Evolutionary conservation across 2,113 vertebrate genomes (phyloP), one percentile per base, ranked within the genome.

Genomic region (Bagarius yarrelli): DNA sequence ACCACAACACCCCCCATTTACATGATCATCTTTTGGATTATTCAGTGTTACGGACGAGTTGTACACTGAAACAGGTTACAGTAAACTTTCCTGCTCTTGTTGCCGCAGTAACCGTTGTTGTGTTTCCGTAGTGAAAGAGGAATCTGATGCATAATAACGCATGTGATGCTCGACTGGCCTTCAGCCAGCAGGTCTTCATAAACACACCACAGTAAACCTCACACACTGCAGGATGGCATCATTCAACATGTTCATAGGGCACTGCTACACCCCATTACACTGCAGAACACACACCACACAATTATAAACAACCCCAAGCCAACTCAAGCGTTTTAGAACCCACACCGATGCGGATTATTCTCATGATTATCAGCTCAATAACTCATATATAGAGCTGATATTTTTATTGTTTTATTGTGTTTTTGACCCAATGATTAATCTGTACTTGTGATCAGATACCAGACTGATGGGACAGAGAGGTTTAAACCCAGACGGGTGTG

Each of bases 91-190:
- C 30, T 52, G 2, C 0, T 21, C 18, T 32, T 30, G 56, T 61
- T 61, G 34, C 57, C n/a, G 6, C 25, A 23, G 40, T 27, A 77
- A 77, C 76, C 32, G 59, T 12, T 30, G 36, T 27, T 59, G 0
- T 59, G 72, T 77, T 63, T 32, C 25, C 21, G 27, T 27, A 5
- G 63, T 13, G 64, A 36, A 50, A 67, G 63, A 53, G 44, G 52
- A 44, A 8, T 56, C 32, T 27, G 36, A 56, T 69, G 63, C 63
- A 79, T 69, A 59, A 59, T 57, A 53, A 79, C 5, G 55, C 14
- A 1, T 27, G 8, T 12, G 32, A 40, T 16, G 57, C 36, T 0
- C 36, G 9, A 55, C 14, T 40, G 30, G 27, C 27, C 30, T 21
- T 1, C 50, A 56, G 64, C 23, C 52, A 57, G 63, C 21, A 40